Base-by-base conservation (phyloP, 2,113 vertebrate species). In the Baryphthengus martii region DNA sequence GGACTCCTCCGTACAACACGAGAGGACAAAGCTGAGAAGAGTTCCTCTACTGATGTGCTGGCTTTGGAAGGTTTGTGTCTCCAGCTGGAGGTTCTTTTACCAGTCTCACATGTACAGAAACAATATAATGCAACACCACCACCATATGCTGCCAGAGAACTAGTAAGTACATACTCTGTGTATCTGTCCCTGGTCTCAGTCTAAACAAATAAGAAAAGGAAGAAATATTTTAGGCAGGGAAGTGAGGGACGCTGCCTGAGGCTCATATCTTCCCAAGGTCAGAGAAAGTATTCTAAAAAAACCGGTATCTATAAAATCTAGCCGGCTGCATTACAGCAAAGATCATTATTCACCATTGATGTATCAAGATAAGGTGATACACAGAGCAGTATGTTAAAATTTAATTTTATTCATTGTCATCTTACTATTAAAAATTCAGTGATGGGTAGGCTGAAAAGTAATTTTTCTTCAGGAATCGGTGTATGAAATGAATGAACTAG, bases 351-450 rank as follows among this genome's bases (percentile, higher is more conserved):
- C 88, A 95, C n/a, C 83, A 26, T 0, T 53, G 82, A 86, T 37
- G 11, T 0, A 91, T 18, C 85, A 67, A 59, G 75, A 49, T 47
- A 55, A 71, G 72, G 65, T 72, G 85, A 67, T 67, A 75, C 39
- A n/a, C 23, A n/a, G 42, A 89, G 90, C 52, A 65, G 19, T 42
- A 52, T 53, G 78, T 96, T 82, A 93, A 92, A 89, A 50, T 74
- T 84, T 88, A 31, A 95, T 88, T 95, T 63, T 73, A 88, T 76
- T 91, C 94, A 88, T 58, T 97, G 96, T 96, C 92, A 96, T 87
- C 91, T 85, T 55, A 77, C 37, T 78, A 82, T 95, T 95, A 96
- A 95, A 96, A 91, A 92, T 97, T 95, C 74, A 95, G 84, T 9
- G 35, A 50, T 44, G 45, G 76, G 80, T 55, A 79, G 63, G 55